Conservation (phyloP, 2,888 invertebrate genomes). For the Drosophila siamana region DNA sequence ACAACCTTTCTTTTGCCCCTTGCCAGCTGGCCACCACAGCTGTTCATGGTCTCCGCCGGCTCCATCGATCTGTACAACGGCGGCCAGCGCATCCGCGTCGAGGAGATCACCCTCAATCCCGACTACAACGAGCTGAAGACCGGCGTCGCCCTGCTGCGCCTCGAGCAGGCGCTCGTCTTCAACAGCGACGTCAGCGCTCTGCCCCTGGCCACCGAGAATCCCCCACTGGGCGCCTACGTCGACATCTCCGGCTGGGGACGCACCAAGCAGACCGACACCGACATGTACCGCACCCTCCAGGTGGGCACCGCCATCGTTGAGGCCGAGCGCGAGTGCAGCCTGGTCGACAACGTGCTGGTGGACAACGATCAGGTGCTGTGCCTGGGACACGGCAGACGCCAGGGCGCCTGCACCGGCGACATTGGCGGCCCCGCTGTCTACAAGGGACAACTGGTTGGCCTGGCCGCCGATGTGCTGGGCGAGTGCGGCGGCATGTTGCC, state of each 20-base stretch:
- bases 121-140: constrained; percentile 66
- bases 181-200: constrained; percentile 61
- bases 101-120: constrained; percentile 62
- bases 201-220: constrained; percentile 50
- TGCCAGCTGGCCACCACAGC: constrained; percentile 70
- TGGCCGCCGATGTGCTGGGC: constrained; percentile 72
- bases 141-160: constrained; percentile 78
- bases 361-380: constrained; percentile 72
- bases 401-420: constrained; percentile 83
- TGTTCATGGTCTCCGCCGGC: constrained; percentile 80
- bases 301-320: constrained; percentile 60
- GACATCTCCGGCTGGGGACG: constrained; percentile 82
- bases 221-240: constrained; percentile 56
- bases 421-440: constrained; percentile 83
- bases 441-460: constrained; percentile 67
- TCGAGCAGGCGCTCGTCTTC: constrained; percentile 56
- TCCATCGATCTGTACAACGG: constrained; percentile 77
- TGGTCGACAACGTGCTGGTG: neutral
- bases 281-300: constrained; percentile 62
- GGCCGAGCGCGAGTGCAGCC: constrained; percentile 39
- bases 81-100: constrained; percentile 67
- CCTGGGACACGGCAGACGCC: constrained; percentile 70
- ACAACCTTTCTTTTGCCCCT: too few relatives aligned
- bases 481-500: constrained; percentile 77
- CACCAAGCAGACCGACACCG: constrained; percentile 43